phyloP scores from a whole-genome alignment of 2,113 vertebrate genomes.

The Sprattus sprattus region DNA sequence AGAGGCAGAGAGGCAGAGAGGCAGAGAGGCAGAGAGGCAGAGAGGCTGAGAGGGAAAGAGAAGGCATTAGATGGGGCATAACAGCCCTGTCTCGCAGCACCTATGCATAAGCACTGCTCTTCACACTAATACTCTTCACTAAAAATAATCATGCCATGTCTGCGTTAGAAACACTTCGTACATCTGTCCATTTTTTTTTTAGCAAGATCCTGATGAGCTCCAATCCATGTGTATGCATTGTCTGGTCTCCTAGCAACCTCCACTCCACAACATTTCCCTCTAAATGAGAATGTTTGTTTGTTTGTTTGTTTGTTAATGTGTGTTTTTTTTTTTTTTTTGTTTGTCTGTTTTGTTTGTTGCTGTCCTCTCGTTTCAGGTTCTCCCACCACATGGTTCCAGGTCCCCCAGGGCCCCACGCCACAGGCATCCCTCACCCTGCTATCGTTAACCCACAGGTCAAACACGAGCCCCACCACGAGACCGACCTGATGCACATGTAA shows the following conservation, averaged over 20 bases:
- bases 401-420: conserved; percentile 92
- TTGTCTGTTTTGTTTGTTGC: not conserved
- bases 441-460: conserved; percentile 99
- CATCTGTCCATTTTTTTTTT: not conserved
- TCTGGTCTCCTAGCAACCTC: not conserved
- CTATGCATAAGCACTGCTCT: not conserved
- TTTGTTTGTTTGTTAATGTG: not conserved
- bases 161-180: too few relatives aligned
- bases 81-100: not conserved
- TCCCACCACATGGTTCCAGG: conserved; percentile 98
- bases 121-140: not conserved
- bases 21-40: not conserved
- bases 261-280: not conserved
- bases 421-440: conserved; percentile 97
- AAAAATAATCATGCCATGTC: not conserved
- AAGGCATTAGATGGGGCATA: not conserved
- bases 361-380: conserved; percentile 77
- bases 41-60: not conserved
- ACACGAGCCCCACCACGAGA: conserved; percentile 93
- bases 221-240: not conserved
- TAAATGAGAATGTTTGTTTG: not conserved
- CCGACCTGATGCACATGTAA: conserved; percentile 97
- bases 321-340: not conserved
- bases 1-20: not conserved
- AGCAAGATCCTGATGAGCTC: too few relatives aligned